These are phyloP conservation scores for Scytalopus superciliaris DNA, from an alignment of 2,113 vertebrate species.

Conservation along the genomic window DNA sequence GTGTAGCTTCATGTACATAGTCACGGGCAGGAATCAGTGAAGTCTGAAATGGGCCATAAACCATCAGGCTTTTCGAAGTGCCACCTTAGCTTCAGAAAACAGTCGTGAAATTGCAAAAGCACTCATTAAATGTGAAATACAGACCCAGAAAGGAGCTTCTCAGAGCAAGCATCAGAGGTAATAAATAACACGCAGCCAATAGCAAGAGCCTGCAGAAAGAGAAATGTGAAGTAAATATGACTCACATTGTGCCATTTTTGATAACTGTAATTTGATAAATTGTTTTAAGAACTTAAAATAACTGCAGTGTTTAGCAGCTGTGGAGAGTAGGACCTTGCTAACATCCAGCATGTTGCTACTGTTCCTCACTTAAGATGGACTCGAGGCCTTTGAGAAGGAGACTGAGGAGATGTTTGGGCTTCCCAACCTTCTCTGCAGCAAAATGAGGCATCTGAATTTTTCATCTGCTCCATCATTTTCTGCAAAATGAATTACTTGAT, in stretches of 20 bases:
- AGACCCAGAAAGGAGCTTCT: slow-evolving; percentile 4
- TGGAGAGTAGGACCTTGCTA: not conserved
- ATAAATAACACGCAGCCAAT: slow-evolving; percentile 16
- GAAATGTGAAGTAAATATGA: slow-evolving; percentile 29
- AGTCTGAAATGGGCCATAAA: not conserved
- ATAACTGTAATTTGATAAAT: slow-evolving; percentile 35
- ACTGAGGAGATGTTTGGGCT: not conserved
- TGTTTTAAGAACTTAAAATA: slow-evolving; percentile 23
- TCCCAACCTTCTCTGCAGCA: not conserved
- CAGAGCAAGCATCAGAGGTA: not conserved
- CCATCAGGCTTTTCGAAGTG: not conserved
- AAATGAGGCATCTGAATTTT: not conserved
- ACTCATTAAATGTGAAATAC: slow-evolving; percentile 43
- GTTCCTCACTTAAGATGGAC: not conserved
- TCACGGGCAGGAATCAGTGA: not conserved
- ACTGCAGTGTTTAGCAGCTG: not conserved
- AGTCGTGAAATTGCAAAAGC: slow-evolving; percentile 32
- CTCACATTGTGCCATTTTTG: not conserved
- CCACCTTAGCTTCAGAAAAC: slow-evolving; percentile 45
- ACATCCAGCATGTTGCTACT: not conserved
- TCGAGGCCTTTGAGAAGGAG: not conserved
- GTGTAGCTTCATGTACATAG: not conserved
- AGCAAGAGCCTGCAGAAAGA: not conserved
- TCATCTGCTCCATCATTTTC: not conserved
- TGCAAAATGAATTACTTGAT: not conserved